phyloP scores from a whole-genome alignment of 2,113 vertebrate genomes.

The Zosterops hypoxanthus region DNA sequence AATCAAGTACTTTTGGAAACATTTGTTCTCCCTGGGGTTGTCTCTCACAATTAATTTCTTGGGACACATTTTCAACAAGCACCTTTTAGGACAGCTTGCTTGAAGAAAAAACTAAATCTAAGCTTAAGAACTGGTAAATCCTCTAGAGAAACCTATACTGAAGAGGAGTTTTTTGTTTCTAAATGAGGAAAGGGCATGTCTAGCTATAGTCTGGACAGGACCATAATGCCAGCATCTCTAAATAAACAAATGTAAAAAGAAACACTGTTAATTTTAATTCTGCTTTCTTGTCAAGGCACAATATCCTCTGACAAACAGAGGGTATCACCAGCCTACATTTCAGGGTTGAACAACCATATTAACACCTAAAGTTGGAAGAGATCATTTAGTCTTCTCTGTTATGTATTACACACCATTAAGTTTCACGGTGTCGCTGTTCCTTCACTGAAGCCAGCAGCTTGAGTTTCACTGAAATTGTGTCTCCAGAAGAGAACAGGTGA shows the following conservation, averaged over 20 bases:
- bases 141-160: not conserved
- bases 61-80: not conserved
- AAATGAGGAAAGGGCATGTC: not conserved
- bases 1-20: not conserved
- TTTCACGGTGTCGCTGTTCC: not conserved
- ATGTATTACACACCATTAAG: not conserved
- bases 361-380: not conserved
- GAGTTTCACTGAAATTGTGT: not conserved
- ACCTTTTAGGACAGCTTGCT: not conserved
- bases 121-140: not conserved
- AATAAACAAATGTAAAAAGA: not conserved
- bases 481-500: not conserved
- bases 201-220: not conserved
- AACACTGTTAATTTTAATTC: not conserved
- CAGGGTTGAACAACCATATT: not conserved
- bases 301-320: not conserved
- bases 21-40: not conserved
- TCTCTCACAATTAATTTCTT: not conserved
- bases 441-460: not conserved
- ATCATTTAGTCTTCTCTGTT: not conserved
- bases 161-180: not conserved
- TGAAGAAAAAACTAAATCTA: not conserved
- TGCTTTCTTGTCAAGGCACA: not conserved
- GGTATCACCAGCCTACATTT: not conserved
- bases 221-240: not conserved